Evolutionary conservation across 2,113 vertebrate genomes (phyloP), one percentile per base, ranked within the genome.

Genomic region (Osmerus mordax): DNA sequence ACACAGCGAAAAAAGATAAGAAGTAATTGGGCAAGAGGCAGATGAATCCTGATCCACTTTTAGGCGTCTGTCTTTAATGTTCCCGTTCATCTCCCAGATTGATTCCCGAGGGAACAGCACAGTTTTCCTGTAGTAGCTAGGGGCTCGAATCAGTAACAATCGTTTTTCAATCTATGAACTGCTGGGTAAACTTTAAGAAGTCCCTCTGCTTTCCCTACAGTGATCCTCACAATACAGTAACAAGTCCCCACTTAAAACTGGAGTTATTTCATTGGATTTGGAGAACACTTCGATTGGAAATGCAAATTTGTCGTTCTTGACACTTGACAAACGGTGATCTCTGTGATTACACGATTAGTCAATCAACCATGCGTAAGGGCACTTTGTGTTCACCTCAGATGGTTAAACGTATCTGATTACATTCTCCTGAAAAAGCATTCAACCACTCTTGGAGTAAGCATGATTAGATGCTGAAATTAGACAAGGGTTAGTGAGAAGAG

Each of bases 401-500:
- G 41, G 9, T 47, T 47, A 2, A 2, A 2, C 41, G 3, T 12
- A 12, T 60, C 58, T 21, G 54, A 56, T 56, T 56, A 56, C 54
- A 56, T 56, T 15, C 72, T 77, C 67, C 25, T 55, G 71, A 81
- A 80, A 72, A 36, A 47, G 73, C 69, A 70, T 80, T 74, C 41
- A n/a, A 73, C 54, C 59, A 16, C 16, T 51, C 69, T 70, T 36
- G 67, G 52, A 58, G 74, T 61, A 73, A 83, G 73, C 59, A 67
- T 78, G 81, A 74, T 72, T 36, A 23, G 53, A 74, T 21, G 84
- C 84, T 80, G 58, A 36, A 84, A 41, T 86, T 72, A 79, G 65
- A 88, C 84, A 71, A 77, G 77, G 53, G 84, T 86, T 80, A 89
- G 86, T 77, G 56, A 62, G 67, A 75, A 76, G 28, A 75, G 67